Conservation (phyloP, 2,113 vertebrate genomes). For the Erythrolamprus reginae region DNA sequence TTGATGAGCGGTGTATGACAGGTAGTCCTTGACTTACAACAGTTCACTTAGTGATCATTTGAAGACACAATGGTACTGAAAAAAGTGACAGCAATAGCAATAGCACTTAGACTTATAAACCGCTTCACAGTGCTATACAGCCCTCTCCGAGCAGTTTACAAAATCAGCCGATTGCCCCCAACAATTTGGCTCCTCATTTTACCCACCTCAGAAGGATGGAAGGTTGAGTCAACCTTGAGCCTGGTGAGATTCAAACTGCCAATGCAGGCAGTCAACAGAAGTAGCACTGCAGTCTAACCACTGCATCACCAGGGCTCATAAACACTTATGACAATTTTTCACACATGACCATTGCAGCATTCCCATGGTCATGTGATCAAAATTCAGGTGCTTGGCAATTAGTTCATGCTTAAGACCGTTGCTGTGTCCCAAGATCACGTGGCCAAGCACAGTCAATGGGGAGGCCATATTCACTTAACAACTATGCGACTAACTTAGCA, state of each 20-base stretch:
- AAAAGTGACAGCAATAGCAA: neutral
- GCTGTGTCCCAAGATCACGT: neutral
- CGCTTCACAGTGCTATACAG: no score
- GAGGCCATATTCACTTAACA: neutral
- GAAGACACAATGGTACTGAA: neutral
- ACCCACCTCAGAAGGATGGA: no score
- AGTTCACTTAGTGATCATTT: neutral
- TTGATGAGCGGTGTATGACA: neutral
- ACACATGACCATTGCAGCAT: neutral
- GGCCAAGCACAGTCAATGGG: neutral
- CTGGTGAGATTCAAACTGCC: no score
- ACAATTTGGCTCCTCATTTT: no score
- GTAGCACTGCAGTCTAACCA: no score
- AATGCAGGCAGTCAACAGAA: no score
- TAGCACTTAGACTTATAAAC: no score
- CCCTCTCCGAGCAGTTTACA: no score
- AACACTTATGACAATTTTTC: neutral
- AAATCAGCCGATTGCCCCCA: no score
- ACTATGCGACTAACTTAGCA: neutral
- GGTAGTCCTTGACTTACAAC: neutral
- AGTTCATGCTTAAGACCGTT: neutral
- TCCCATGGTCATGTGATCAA: neutral
- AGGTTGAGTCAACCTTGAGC: no score
- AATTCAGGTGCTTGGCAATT: neutral
- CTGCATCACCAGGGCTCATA: no score